phyloP scores from a whole-genome alignment of 2,797 vertebrate species.

The Lepidocolaptes lacrymiger region DNA sequence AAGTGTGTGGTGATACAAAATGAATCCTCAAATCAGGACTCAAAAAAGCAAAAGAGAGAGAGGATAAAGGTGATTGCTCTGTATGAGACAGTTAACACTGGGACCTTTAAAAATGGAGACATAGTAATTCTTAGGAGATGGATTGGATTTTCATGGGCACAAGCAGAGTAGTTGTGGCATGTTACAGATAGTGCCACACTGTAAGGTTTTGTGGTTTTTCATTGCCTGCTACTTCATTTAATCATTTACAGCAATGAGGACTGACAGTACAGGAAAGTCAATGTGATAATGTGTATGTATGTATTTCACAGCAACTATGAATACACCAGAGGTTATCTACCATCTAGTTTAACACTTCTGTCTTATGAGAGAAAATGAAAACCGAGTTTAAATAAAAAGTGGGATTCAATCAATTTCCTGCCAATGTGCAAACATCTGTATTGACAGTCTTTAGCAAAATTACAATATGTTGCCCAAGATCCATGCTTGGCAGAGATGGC shows the following conservation, averaged over 20 bases:
- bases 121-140: not conserved
- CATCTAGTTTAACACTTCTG: not conserved
- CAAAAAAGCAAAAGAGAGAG: not conserved
- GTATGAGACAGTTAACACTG: not conserved
- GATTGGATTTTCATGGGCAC: not conserved
- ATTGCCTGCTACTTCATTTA: not conserved
- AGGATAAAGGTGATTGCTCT: not conserved
- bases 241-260: not conserved
- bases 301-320: fast-evolving
- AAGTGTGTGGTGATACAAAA: not conserved
- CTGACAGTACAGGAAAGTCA: not conserved
- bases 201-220: not conserved
- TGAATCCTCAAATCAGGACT: not conserved
- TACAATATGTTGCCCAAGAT: not conserved
- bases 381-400: not conserved
- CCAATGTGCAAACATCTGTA: not conserved
- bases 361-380: not conserved
- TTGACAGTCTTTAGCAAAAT: not conserved
- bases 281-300: not conserved
- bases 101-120: not conserved
- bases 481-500: not conserved
- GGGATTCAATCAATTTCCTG: not conserved
- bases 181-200: not conserved
- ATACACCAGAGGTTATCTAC: not conserved
- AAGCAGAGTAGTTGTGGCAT: not conserved